Evolutionary conservation across 2,888 invertebrate genomes (phyloP), one percentile per base, ranked within the genome.

Genomic region (Erynnis tages): DNA sequence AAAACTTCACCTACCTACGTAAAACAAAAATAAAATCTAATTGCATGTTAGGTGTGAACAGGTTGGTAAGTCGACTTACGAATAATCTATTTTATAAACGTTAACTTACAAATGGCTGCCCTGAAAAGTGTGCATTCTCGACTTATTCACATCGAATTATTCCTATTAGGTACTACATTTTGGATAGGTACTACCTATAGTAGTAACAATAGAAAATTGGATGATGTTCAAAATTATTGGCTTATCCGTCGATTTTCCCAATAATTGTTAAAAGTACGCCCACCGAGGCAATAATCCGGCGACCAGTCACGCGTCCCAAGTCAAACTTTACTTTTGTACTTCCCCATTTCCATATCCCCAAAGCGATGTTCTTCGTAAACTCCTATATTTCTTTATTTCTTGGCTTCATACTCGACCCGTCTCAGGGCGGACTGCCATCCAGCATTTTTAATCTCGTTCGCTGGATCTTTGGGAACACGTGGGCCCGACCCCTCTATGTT

Each of bases 401-500:
- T 52, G 37, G 50, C 83, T 82, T 65, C 65, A 66, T 69, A 66
- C 66, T 68, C 76, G 74, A 69, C 74, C 78, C 79, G 71, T 63
- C 76, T 79, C 76, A 77, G 77, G 78, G 77, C 79, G 77, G 49
- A 49, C 43, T 52, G 75, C 82, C 82, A 83, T 86, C 82, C 83
- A 83, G 83, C 83, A 85, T 87, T 88, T 89, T 89, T 88, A 89
- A 89, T 89, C 89, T 88, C 76, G 83, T 86, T 82, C 76, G 67
- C 65, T 72, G 82, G 84, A 84, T 84, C 83, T 83, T 54, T 14
- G 67, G 74, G 73, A 71, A 73, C 82, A 84, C 86, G 83, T 83
- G 87, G 79, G 79, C 69, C 71, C 71, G 66, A 65, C 59, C 69
- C 82, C 87, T 82, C 81, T 74, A 66, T 89, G 88, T 89, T 88